Evolutionary conservation across 2,888 invertebrate species (phyloP), one percentile per base, ranked within the genome.

Genomic region (Reticulitermes lucifugus): DNA sequence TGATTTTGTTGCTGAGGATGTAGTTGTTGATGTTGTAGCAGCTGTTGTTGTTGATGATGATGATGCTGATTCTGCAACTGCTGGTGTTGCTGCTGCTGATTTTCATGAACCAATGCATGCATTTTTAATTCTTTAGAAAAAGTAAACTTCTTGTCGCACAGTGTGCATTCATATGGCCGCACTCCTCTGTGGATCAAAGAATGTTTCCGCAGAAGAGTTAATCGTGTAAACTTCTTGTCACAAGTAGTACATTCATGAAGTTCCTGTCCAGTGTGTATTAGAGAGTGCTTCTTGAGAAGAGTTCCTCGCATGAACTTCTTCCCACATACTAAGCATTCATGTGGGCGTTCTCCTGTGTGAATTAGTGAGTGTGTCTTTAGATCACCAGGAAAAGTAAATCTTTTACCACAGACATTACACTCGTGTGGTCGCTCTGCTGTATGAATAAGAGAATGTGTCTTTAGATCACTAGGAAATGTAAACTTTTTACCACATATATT

Each of bases 391-490:
- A 46, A 77, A n/a, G 77, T 77, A 25, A 77, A 77, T 35, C 77
- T 35, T 43, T 77, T 77, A 22, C 77, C 77, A 77, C 77, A 77
- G 41, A 77, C 51, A 46, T 77, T 77, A 25, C 77, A 77, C n/a
- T 77, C 77, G 46, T 77, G 77, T n/a, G 77, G 77, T 14, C 77
- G 77, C 41, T 77, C 77, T 41, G 77, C 41, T 46, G 77, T 77
- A 77, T 77, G 77, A 46, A 77, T 77, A 18, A 77, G 41, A 46
- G 77, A 77, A 77, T 77, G 77, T 43, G 77, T 77, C 51, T 77
- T 77, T 5, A 77, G 46, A 25, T 77, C 77, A 77, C 77, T 77
- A 77, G 77, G 77, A 77, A 77, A 77, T 22, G 77, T 77, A 77
- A 77, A 77, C 22, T 77, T 77, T 22, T 77, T 77, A 41, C 77